Evolutionary conservation across 2,888 invertebrate genomes (phyloP).

Genomic region (Tridacna gigas): DNA sequence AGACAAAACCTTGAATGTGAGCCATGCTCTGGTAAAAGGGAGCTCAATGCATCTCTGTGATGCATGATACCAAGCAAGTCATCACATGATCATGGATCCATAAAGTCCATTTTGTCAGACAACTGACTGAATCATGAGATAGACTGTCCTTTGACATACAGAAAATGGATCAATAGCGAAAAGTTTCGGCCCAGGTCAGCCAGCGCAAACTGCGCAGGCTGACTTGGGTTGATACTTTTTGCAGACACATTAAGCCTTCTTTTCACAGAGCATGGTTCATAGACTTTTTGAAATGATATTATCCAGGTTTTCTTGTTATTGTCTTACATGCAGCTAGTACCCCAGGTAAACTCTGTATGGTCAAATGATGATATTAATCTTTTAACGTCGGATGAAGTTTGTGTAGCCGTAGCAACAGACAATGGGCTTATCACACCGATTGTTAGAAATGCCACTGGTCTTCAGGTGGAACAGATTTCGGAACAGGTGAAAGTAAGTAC

Average conservation of each 20-base stretch:
- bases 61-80: no score
- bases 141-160: no score
- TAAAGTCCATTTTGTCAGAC: no score
- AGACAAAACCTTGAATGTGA: no score
- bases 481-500: slow-evolving; percentile 87
- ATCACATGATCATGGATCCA: no score
- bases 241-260: background rate
- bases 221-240: no score
- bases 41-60: no score
- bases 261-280: background rate
- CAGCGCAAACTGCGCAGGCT: no score
- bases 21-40: no score
- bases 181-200: no score
- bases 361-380: slow-evolving; percentile 70
- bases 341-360: slow-evolving; percentile 84
- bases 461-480: slow-evolving; percentile 87
- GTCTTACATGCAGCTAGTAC: slow-evolving; percentile 82
- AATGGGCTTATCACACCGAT: slow-evolving; percentile 98
- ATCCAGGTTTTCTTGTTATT: background rate
- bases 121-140: no score
- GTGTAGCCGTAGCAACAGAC: slow-evolving; percentile 97
- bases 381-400: slow-evolving; percentile 91
- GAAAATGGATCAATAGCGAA: no score
- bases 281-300: background rate
- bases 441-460: slow-evolving; percentile 93